Base-by-base conservation (phyloP, 2,113 vertebrate species). In the Lichenostomus cassidix region DNA sequence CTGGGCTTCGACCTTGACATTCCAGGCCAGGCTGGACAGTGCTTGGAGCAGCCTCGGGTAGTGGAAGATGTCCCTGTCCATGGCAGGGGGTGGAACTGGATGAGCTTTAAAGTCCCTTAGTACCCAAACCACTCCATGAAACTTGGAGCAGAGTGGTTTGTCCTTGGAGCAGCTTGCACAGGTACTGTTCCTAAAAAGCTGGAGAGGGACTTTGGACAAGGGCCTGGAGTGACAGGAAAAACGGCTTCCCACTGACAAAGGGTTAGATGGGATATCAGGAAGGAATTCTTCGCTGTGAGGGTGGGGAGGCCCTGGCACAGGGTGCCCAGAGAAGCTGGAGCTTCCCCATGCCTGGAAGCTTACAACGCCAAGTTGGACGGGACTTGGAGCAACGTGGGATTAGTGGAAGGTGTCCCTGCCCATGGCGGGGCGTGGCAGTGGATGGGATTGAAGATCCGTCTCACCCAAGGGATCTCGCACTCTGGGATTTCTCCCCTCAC, bases 401-500 rank as follows among this genome's bases (percentile, higher is more conserved):
- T 46, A 15, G 11, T 4, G 21, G 17, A 25, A 71, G 7, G 13
- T 7, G 17, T 31, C 25, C 4, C 5, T 15, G 9, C 21, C 29
- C 42, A 7, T 3, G 12, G 25, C 5, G 4, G 11, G 35, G 16
- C 15, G 16, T 3, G 11, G 13, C 24, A 35, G 20, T 29, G 20
- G 24, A 14, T 21, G 29, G 25, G 15, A 55, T 35, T 70, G 10
- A 23, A 69, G 3, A 3, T 7, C 50, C 29, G 1, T 49, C 15
- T 6, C 16, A n/a, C 24, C 8, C 20, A 49, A 13, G 3, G 3
- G 3, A 5, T 3, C 11, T 21, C 31, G 8, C 25, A 4, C 52
- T 7, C 44, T 0, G 35, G 1, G 4, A 21, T 12, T 41, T 8
- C 25, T 8, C 31, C 25, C 52, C 52, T 25, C 31, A 20, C 31